Conservation (phyloP, 2,113 vertebrate genomes). For the Cromileptes altivelis region DNA sequence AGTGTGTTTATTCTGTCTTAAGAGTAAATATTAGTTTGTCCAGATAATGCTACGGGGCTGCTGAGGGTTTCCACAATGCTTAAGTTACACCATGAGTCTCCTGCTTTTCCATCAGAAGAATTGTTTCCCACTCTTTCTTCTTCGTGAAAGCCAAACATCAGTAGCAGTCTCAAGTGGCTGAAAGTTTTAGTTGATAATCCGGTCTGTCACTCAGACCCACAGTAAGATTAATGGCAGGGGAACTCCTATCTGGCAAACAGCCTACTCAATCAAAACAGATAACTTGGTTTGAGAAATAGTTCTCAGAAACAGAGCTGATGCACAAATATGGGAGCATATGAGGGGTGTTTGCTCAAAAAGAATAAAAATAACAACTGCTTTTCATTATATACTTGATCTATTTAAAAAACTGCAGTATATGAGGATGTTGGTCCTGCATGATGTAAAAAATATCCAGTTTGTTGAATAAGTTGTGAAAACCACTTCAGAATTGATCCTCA, state of each 20-base stretch:
- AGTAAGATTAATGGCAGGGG: slow-evolving; percentile 79
- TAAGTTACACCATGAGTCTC: slow-evolving; percentile 75
- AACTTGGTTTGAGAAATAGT: slow-evolving; percentile 45
- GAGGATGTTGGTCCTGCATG: not conserved
- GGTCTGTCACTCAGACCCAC: slow-evolving; percentile 72
- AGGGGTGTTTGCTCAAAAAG: not conserved
- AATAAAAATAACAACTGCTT: not conserved
- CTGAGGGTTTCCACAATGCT: slow-evolving; percentile 76
- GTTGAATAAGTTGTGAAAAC: not conserved
- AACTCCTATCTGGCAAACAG: slow-evolving; percentile 77
- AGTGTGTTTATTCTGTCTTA: slow-evolving; percentile 72
- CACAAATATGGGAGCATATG: not conserved
- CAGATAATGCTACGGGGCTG: slow-evolving; percentile 76
- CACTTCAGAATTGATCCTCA: not conserved
- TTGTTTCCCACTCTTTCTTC: slow-evolving; percentile 76
- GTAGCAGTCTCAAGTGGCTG: slow-evolving; percentile 83
- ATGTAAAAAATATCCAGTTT: not conserved
- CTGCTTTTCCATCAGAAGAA: slow-evolving; percentile 61
- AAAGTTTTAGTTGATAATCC: slow-evolving; percentile 82
- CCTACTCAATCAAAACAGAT: slow-evolving; percentile 71
- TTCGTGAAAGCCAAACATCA: slow-evolving; percentile 81
- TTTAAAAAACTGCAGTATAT: slow-evolving; percentile 14
- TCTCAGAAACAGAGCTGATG: slow-evolving; percentile 42
- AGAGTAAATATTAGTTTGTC: slow-evolving; percentile 85
- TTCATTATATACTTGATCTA: not conserved